Evolutionary conservation across 2,888 invertebrate species (phyloP).

Genomic region (Schrankia costaestrigalis): DNA sequence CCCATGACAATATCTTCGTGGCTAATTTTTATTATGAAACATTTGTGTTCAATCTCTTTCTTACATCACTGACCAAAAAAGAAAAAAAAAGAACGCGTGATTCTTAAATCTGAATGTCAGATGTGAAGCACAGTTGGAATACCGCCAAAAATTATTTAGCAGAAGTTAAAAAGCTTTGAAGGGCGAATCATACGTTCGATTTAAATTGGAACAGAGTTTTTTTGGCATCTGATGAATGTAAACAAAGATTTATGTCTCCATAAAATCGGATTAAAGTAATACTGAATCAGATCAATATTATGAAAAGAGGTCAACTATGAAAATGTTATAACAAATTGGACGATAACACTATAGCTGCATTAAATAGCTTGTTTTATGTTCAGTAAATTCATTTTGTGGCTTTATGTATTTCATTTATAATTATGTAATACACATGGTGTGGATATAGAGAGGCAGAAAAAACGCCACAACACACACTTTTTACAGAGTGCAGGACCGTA

Average conservation of each 20-base stretch:
- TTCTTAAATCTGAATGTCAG: conserved; percentile 21
- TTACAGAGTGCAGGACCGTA: too few relatives aligned
- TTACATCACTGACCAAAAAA: conserved; percentile 21
- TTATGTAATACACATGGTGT: too few relatives aligned
- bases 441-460: too few relatives aligned
- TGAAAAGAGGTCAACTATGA: conserved; percentile 1
- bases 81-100: not conserved
- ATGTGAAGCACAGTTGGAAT: conserved; percentile 24
- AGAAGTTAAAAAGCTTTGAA: conserved; percentile 16
- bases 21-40: too few relatives aligned
- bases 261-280: conserved; percentile 1
- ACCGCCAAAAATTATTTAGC: conserved; percentile 23
- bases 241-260: conserved; percentile 11
- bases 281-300: not conserved
- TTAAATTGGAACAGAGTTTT: conserved; percentile 8
- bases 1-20: too few relatives aligned
- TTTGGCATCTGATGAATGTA: conserved; percentile 11
- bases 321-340: not conserved
- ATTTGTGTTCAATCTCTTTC: conserved; percentile 5
- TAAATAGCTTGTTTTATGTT: too few relatives aligned
- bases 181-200: conserved; percentile 23
- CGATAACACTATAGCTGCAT: not conserved
- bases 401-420: too few relatives aligned
- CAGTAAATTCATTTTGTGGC: too few relatives aligned
- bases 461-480: too few relatives aligned